Conservation (phyloP, 2,888 invertebrate genomes). For the Eupelmus urozonus region DNA sequence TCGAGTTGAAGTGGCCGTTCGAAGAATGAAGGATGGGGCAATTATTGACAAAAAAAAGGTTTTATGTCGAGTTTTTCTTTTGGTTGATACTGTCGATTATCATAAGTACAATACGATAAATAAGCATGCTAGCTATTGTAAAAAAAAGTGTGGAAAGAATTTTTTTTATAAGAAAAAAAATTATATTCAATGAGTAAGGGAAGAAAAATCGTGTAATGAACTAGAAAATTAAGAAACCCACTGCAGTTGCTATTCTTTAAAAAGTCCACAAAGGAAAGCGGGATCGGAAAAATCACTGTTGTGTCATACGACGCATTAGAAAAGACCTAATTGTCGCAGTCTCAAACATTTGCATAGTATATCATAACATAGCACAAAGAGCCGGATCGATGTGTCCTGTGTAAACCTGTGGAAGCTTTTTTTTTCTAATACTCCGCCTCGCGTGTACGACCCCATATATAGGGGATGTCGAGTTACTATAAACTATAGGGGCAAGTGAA, state of each 20-base stretch:
- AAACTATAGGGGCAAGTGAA: neutral
- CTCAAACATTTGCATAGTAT: conserved; percentile 24
- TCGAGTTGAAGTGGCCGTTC: conserved; percentile 23
- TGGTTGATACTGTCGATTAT: conserved; percentile 3
- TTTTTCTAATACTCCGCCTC: neutral
- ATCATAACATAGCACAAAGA: neutral
- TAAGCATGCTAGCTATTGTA: neutral
- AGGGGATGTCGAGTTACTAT: too few species aligned
- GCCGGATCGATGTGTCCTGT: conserved; percentile 1
- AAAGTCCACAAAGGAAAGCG: too few species aligned
- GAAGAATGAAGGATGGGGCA: neutral
- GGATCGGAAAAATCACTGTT: conserved; percentile 6
- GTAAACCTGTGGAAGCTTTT: neutral
- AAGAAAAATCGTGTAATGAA: neutral
- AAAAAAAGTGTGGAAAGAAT: neutral
- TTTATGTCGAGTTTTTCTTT: conserved; percentile 9
- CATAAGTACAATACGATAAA: conserved; percentile 36
- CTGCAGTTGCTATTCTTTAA: too few species aligned
- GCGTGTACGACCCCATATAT: too few species aligned
- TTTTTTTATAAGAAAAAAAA: neutral
- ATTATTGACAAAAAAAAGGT: conserved; percentile 7
- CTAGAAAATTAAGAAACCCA: too few species aligned
- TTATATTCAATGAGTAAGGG: neutral
- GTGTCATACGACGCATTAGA: neutral
- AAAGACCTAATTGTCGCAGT: neutral